phyloP scores from a whole-genome alignment of 2,888 invertebrate genomes.

The Anorthoa munda region DNA sequence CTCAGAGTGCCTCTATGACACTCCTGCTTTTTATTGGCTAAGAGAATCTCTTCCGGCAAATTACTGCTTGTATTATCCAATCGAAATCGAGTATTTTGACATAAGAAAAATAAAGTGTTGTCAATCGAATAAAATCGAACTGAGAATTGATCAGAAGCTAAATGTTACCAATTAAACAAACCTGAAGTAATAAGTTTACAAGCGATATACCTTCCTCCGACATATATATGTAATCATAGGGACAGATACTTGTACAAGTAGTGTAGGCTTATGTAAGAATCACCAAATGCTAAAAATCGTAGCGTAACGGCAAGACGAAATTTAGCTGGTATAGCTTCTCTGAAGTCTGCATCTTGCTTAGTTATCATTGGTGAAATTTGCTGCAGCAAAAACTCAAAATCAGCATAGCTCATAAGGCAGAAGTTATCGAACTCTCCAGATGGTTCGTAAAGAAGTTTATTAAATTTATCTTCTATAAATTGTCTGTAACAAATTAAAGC shows the following conservation, averaged over 20 bases:
- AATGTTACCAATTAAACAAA: too few relatives aligned
- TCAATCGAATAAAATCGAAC: too few relatives aligned
- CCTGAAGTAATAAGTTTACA: too few relatives aligned
- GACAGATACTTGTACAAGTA: slow-evolving; percentile 62
- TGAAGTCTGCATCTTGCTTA: slow-evolving; percentile 26
- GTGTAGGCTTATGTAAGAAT: slow-evolving; percentile 51
- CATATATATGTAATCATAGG: too few relatives aligned
- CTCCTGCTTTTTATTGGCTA: too few relatives aligned
- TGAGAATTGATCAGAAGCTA: too few relatives aligned
- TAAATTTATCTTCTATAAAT: slow-evolving; percentile 1
- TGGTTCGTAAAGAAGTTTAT: background rate
- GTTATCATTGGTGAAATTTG: slow-evolving; percentile 3
- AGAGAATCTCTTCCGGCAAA: too few relatives aligned
- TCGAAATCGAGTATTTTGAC: too few relatives aligned
- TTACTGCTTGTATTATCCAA: too few relatives aligned
- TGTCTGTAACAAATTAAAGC: background rate
- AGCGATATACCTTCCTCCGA: too few relatives aligned
- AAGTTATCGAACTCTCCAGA: background rate
- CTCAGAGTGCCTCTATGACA: too few relatives aligned
- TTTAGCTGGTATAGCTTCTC: slow-evolving; percentile 59
- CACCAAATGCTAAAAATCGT: slow-evolving; percentile 61
- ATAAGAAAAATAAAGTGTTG: too few relatives aligned
- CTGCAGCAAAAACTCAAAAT: slow-evolving; percentile 6
- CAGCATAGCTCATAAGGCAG: background rate
- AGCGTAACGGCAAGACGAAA: slow-evolving; percentile 58